These are phyloP conservation scores for Lithobates sylvaticus DNA, from an alignment of 2,797 vertebrate genomes.

Conservation along the genomic window DNA sequence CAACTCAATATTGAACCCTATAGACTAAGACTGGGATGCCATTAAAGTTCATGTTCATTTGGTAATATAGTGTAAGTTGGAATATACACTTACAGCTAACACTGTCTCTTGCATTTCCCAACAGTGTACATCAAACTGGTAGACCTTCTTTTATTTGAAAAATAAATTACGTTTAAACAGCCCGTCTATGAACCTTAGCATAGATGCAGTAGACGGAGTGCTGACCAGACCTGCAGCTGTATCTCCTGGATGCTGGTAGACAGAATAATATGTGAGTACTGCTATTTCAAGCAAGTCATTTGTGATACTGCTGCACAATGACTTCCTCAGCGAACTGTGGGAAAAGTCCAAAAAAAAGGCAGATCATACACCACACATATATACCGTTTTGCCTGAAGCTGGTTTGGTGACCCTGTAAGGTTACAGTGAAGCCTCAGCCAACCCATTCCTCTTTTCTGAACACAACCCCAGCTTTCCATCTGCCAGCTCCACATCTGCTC, in stretches of 20 bases:
- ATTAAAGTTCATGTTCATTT: no score
- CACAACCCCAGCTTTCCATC: constrained; percentile 43
- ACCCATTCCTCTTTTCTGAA: not conserved
- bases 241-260: not conserved
- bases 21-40: no score
- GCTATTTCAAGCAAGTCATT: constrained; percentile 14
- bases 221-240: not conserved
- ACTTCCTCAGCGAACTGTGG: constrained; percentile 3
- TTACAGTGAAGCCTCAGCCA: constrained; percentile 42
- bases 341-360: constrained; percentile 11
- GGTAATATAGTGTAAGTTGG: no score
- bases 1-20: no score
- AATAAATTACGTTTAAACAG: no score
- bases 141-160: no score
- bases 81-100: no score
- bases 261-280: not conserved
- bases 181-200: no score
- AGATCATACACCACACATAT: constrained; percentile 4
- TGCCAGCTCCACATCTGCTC: constrained; percentile 58
- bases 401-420: constrained; percentile 19
- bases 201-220: no score
- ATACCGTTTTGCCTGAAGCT: constrained; percentile 21
- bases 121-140: no score
- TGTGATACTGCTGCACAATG: constrained; percentile 12
- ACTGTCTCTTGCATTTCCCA: no score